Evolutionary conservation across 2,797 vertebrate genomes (phyloP).

Genomic region (Pitangus sulphuratus): DNA sequence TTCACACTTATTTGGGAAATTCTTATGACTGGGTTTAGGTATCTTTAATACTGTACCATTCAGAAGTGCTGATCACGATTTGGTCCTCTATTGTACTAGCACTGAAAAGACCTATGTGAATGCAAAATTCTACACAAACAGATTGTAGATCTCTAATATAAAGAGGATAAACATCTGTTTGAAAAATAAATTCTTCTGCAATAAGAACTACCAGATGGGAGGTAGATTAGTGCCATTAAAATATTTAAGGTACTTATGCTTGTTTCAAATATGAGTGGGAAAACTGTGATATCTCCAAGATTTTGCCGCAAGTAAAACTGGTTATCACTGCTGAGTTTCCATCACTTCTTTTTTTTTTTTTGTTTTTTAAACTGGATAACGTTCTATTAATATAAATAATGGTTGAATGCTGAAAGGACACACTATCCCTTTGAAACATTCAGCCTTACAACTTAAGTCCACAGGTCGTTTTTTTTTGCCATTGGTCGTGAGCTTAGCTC

Average conservation of each 20-base stretch:
- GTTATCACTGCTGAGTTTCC: not conserved
- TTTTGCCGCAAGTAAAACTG: not conserved
- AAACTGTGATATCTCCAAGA: not conserved
- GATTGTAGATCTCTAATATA: not conserved
- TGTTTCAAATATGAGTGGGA: not conserved
- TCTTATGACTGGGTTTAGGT: not conserved
- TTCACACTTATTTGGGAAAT: conserved; percentile 22
- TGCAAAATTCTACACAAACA: not conserved
- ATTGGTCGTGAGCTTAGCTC: conserved; percentile 54
- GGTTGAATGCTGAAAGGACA: conserved; percentile 8
- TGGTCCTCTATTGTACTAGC: not conserved
- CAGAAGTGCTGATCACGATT: not conserved
- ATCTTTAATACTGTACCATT: conserved; percentile 59
- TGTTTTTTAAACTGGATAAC: not conserved
- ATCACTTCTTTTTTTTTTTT: not conserved
- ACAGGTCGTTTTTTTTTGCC: not conserved
- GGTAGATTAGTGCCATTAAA: conserved; percentile 55
- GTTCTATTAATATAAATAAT: not conserved
- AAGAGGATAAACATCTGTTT: not conserved
- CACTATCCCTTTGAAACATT: conserved; percentile 23
- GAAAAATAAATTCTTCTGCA: conserved; percentile 20
- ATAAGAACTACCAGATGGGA: conserved; percentile 45
- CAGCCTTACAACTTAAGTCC: not conserved
- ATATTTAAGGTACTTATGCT: conserved; percentile 37
- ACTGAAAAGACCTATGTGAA: not conserved